Conservation (phyloP, 2,888 invertebrate genomes). For the Cistogaster globosa region DNA sequence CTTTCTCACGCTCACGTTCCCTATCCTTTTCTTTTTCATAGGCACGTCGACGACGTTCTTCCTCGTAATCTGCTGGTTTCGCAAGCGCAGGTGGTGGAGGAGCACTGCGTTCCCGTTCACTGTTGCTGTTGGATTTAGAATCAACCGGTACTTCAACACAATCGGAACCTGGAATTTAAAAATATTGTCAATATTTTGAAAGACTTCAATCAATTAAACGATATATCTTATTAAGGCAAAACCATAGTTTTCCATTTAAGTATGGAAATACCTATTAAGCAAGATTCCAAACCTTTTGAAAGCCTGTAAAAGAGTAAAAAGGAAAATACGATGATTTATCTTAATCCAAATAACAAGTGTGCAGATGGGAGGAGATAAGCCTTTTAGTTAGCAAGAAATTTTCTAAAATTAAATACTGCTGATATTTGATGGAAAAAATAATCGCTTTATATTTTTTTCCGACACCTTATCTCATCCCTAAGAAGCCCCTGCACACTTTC, state of each 20-base stretch:
- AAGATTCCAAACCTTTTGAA: constrained; percentile 65
- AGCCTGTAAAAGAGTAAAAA: constrained; percentile 76
- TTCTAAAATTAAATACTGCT: not conserved
- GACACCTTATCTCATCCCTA: constrained; percentile 47
- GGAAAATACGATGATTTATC: constrained; percentile 78
- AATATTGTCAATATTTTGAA: constrained; percentile 31
- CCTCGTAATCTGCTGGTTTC: constrained; percentile 76
- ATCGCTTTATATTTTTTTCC: constrained; percentile 74
- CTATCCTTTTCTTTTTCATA: constrained; percentile 67
- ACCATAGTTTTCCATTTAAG: constrained; percentile 60
- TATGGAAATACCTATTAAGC: constrained; percentile 54
- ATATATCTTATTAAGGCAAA: constrained; percentile 48
- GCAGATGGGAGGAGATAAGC: constrained; percentile 74
- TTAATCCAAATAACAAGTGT: constrained; percentile 72
- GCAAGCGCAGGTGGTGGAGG: constrained; percentile 78
- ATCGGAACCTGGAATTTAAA: constrained; percentile 81
- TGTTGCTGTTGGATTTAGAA: constrained; percentile 67
- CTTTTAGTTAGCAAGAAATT: not conserved
- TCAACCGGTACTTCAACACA: constrained; percentile 83
- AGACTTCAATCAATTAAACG: constrained; percentile 31
- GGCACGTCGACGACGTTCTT: constrained; percentile 73
- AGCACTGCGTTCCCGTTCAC: constrained; percentile 71
- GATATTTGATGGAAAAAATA: constrained; percentile 35
- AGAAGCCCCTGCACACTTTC: constrained; percentile 64
- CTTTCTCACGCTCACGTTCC: constrained; percentile 68